A percentile compares a stretch with the other conserved stretches of the same genome.
Conservation (phyloP, 2,888 invertebrate species). For the Pherbina coryleti region DNA sequence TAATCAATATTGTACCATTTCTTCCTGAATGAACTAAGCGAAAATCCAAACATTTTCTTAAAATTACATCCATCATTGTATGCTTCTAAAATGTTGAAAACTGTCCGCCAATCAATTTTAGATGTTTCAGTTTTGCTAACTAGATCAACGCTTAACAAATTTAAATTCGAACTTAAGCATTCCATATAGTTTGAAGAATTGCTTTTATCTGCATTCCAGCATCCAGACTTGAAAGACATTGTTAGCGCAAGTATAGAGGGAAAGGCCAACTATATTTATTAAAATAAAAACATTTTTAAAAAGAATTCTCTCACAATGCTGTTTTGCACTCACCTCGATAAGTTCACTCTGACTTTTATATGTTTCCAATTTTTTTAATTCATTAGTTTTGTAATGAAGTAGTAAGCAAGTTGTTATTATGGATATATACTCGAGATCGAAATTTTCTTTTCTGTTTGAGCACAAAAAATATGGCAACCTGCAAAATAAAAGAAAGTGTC, state of each 20-base stretch:
- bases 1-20: slow-evolving; percentile 54
- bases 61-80: slow-evolving; percentile 55
- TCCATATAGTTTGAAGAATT: slow-evolving; percentile 36
- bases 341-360: slow-evolving; percentile 47
- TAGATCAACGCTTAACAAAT: slow-evolving; percentile 37
- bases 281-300: slow-evolving; percentile 1
- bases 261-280: slow-evolving; percentile 44
- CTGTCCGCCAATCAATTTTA: slow-evolving; percentile 48
- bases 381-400: slow-evolving; percentile 53
- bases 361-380: slow-evolving; percentile 52
- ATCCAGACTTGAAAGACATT: slow-evolving; percentile 45
- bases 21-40: slow-evolving; percentile 42
- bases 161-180: slow-evolving; percentile 44
- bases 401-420: slow-evolving; percentile 54
- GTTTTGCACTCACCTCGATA: slow-evolving; percentile 49
- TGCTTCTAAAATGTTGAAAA: slow-evolving; percentile 49
- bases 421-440: slow-evolving; percentile 48
- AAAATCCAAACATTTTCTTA: slow-evolving; percentile 50
- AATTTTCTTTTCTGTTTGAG: slow-evolving; percentile 51
- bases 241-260: slow-evolving; percentile 52
- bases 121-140: slow-evolving; percentile 12
- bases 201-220: slow-evolving; percentile 29
- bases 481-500: background rate
- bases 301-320: background rate
- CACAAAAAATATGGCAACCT: slow-evolving; percentile 63